Conservation (phyloP, 1,140 invertebrate species). For the Drosophila sucinea region DNA sequence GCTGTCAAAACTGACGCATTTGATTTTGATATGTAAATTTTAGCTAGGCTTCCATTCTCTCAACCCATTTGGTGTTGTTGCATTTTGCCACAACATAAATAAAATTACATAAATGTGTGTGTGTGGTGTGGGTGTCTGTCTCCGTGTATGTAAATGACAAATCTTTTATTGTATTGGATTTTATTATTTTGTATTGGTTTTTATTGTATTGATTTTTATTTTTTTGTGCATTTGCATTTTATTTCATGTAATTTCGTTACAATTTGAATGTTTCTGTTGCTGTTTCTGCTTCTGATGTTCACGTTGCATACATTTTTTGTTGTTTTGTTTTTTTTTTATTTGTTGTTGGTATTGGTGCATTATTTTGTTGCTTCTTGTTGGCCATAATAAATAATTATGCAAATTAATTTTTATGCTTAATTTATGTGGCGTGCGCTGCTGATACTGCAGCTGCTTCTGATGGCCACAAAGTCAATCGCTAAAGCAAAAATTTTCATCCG, state of each 20-base stretch:
- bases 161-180: constrained; percentile 62
- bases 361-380: neutral
- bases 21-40: constrained; percentile 76
- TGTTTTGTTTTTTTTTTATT: constrained; percentile 2
- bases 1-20: constrained; percentile 75
- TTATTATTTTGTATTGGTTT: constrained; percentile 21
- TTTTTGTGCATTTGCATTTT: constrained; percentile 42
- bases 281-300: neutral
- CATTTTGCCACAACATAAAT: constrained; percentile 72
- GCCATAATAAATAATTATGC: constrained; percentile 67
- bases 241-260: constrained; percentile 13
- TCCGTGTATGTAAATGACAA: constrained; percentile 50
- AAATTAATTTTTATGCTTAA: constrained; percentile 73
- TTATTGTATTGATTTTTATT: constrained; percentile 41
- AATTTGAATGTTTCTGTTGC: constrained; percentile 5
- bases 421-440: constrained; percentile 47
- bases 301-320: constrained; percentile 1
- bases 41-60: constrained; percentile 12
- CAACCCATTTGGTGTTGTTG: constrained; percentile 38
- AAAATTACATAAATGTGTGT: constrained; percentile 42
- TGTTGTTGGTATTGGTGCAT: neutral
- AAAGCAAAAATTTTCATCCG: neutral
- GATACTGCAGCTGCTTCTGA: constrained; percentile 20
- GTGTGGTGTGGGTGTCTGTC: constrained; percentile 31
- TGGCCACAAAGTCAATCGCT: neutral